Base-by-base conservation (phyloP, 2,888 invertebrate species). In the Xestoiulus laeticollis region DNA sequence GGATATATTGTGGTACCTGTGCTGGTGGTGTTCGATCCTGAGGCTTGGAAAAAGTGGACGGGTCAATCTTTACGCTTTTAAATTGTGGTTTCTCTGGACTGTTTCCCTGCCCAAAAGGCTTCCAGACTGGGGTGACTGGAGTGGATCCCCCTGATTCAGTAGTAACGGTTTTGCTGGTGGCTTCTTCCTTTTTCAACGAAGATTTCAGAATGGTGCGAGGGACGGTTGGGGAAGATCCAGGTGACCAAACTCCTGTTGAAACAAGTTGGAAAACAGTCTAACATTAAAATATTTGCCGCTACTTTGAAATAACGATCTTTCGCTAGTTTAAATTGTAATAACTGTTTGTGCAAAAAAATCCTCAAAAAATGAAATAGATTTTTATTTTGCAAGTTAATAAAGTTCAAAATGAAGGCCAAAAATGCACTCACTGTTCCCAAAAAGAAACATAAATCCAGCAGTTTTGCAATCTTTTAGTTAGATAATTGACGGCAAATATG, bases 211-310 rank as follows among this genome's bases (percentile, higher is more conserved):
- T 43, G 43, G 85, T 43, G 85, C 33, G 38, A 22, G 86, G 48
- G 6, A 44, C 32, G 16, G 86, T 48, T 48, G 86, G 48, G 43
- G 86, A 32, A 5, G 48, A n/a, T 32, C 86, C 86, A 8, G 86
- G 86, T n/a, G 87, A 38, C 78, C 78, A 87, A 59, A 87, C 78
- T 68, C 68, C 87, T 68, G 78, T 26, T 26, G 68, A n/a, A 68
- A 68, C 68, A 68, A n/a, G 68, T 68, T 26, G 26, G 26, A 68
- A 68, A 26, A n/a, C 12, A 68, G 53, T 53, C n/a, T 4, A n/a
- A 53, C 4, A 53, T 53, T 53, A 53, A n/a, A 10, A 53, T n/a
- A 3, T 53, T 19, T 1, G 53, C 12, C 10, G 5, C 43, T 10
- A n/a, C n/a, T n/a, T n/a, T n/a, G n/a, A n/a, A n/a, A n/a, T n/a